Evolutionary conservation across 2,113 vertebrate species (phyloP), one percentile per base, ranked within the genome.

Genomic region (Scytalopus superciliaris): DNA sequence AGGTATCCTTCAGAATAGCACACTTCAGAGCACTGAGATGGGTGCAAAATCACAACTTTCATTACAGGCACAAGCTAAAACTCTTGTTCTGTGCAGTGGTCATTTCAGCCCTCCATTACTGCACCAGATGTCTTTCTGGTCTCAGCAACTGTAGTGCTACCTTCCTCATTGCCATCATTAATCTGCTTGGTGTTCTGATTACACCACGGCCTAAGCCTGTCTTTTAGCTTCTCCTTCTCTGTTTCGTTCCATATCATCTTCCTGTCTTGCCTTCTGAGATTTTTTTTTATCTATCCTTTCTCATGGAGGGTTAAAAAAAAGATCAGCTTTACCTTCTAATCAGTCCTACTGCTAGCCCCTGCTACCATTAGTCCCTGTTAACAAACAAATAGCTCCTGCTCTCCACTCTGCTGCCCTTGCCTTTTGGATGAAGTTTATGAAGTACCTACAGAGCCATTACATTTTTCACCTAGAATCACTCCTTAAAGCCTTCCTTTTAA

Each of bases 381-480:
- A 42, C 37, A 77, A 56, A 62, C 8, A 62, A 80, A 13, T 5
- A 68, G 1, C 14, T 85, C 49, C 50, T 69, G 19, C 39, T 90
- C 66, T 79, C 42, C 69, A 21, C 30, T 79, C 33, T 77, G 22
- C 31, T 77, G 25, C 7, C 23, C 6, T 5, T 9, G 21, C 14
- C 49, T 93, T 63, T 53, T 24, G 39, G 37, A 73, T 87, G 15
- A 82, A 66, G 8, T 64, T 91, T 62, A n/a, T 73, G 59, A 85
- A 88, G 28, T 9, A 80, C 9, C 45, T 93, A 60, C 11, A 45
- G 28, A 82, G 7, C 33, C 56, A 53, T 31, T 79, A 19, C 1
- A 21, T 86, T 94, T 94, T 91, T 70, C 72, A 80, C 39, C 50
- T 80, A 77, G 85, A 95, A 79, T 62, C 30, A 28, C 44, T 89